Evolutionary conservation across 1,140 invertebrate species (phyloP).

Genomic region (Seison nebaliae): DNA sequence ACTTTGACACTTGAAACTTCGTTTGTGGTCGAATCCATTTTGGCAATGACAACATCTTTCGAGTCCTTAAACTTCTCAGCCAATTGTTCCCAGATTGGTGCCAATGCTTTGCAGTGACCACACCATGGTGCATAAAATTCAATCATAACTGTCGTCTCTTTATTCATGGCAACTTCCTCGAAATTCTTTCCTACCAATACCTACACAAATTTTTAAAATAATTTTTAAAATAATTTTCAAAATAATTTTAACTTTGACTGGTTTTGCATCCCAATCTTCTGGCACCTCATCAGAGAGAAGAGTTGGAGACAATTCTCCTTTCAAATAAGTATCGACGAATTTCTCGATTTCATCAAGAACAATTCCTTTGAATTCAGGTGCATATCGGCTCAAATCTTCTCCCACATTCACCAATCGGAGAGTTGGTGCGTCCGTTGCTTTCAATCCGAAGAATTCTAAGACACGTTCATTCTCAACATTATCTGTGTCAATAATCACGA

Average conservation of each 20-base stretch:
- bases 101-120: slow-evolving; percentile 78
- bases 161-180: slow-evolving; percentile 62
- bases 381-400: slow-evolving; percentile 94
- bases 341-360: slow-evolving; percentile 44
- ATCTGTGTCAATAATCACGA: slow-evolving; percentile 74
- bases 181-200: slow-evolving; percentile 86
- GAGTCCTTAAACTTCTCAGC: slow-evolving; percentile 56
- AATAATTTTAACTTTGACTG: slow-evolving; percentile 76
- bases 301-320: slow-evolving; percentile 64
- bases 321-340: slow-evolving; percentile 62
- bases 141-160: slow-evolving; percentile 68
- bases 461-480: slow-evolving; percentile 85
- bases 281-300: slow-evolving; percentile 71
- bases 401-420: slow-evolving; percentile 72
- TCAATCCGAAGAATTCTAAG: slow-evolving; percentile 94
- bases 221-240: too few relatives aligned
- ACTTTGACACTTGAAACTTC: slow-evolving; percentile 64
- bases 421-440: slow-evolving; percentile 60
- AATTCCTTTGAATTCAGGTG: slow-evolving; percentile 52
- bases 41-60: slow-evolving; percentile 63
- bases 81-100: slow-evolving; percentile 70
- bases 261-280: slow-evolving; percentile 78
- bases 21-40: slow-evolving; percentile 90
- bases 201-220: too few relatives aligned
- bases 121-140: slow-evolving; percentile 49